Evolutionary conservation across 1,140 invertebrate genomes (phyloP).

Genomic region (Heliothis subflexa): DNA sequence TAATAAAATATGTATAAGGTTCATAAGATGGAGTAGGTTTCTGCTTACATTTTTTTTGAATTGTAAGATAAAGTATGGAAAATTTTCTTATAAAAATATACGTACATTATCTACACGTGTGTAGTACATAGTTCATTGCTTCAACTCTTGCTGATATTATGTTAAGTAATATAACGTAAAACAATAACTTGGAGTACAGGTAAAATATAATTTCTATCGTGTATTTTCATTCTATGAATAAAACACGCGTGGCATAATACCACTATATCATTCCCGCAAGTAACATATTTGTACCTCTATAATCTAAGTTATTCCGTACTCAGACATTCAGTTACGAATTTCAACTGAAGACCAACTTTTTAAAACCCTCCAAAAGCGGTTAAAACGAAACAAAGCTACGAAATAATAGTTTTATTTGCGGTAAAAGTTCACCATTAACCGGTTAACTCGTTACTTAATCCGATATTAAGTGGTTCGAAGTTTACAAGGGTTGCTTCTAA

Average conservation of each 20-base stretch:
- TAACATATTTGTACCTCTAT: no score
- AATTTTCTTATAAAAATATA: neutral
- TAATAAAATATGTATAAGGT: neutral
- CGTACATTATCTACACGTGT: neutral
- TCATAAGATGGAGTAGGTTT: neutral
- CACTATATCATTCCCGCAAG: no score
- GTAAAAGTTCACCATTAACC: slow-evolving; percentile 19
- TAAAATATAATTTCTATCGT: no score
- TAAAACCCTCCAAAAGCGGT: neutral
- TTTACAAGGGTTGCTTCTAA: slow-evolving; percentile 27
- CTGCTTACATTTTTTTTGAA: neutral
- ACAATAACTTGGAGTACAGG: no score
- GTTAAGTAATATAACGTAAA: no score
- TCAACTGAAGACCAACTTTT: neutral
- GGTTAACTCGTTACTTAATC: slow-evolving; percentile 47
- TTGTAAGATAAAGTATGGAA: neutral
- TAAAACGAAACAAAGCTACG: neutral
- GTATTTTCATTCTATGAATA: no score
- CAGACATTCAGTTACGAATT: no score
- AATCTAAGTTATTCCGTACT: no score
- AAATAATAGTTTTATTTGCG: slow-evolving; percentile 15
- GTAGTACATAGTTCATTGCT: no score
- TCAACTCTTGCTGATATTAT: no score
- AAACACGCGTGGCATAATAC: no score
- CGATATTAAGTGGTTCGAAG: slow-evolving; percentile 39